phyloP scores from a whole-genome alignment of 2,888 invertebrate genomes.

The Cheilosia vulpina region DNA sequence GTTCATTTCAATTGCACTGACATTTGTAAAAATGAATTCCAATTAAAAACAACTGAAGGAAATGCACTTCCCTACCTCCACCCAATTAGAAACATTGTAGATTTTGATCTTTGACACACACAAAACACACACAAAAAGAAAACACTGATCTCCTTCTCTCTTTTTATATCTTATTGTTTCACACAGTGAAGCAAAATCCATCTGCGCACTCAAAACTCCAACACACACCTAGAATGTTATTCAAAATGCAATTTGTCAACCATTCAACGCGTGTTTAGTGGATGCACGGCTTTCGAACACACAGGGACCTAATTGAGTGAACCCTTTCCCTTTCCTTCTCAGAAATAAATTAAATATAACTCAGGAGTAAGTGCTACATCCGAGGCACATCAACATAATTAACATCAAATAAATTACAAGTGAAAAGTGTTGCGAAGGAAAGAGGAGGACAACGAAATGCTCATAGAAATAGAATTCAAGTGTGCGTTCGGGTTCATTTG shows the following conservation, averaged over 20 bases:
- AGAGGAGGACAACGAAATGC: background rate
- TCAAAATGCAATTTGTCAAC: slow-evolving; percentile 31
- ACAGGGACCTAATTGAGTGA: background rate
- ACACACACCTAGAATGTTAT: background rate
- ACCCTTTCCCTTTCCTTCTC: background rate
- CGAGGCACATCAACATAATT: slow-evolving; percentile 47
- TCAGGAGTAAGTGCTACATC: slow-evolving; percentile 22
- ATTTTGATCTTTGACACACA: too few relatives aligned
- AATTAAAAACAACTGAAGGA: too few relatives aligned
- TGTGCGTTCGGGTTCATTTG: slow-evolving; percentile 3
- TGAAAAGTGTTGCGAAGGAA: slow-evolving; percentile 36
- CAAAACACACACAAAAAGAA: too few relatives aligned
- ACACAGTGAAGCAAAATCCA: too few relatives aligned
- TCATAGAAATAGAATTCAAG: slow-evolving; percentile 15
- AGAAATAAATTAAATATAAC: slow-evolving; percentile 8
- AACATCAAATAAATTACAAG: slow-evolving; percentile 48
- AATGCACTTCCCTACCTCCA: too few relatives aligned
- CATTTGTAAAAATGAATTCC: too few relatives aligned
- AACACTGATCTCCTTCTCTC: too few relatives aligned
- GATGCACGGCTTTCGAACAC: background rate
- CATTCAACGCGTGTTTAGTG: background rate
- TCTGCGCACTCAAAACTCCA: background rate
- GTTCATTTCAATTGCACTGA: too few relatives aligned
- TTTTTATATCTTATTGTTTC: too few relatives aligned
- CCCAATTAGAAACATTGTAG: too few relatives aligned